phyloP scores from a whole-genome alignment of 2,888 invertebrate genomes.

The Charanyca ferruginea region DNA sequence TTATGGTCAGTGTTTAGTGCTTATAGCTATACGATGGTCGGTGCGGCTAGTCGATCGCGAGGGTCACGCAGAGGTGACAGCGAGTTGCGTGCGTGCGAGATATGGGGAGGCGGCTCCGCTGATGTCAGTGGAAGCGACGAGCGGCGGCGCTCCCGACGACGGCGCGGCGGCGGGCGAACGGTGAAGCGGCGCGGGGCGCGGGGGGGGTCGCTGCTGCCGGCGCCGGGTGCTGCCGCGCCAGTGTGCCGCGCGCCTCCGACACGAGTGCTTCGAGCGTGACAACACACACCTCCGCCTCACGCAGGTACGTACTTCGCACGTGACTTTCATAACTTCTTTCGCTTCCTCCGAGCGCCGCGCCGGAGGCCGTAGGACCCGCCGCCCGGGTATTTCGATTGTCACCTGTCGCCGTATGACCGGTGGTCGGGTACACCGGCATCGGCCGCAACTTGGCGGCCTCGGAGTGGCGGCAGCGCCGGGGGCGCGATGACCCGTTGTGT shows the following conservation, averaged over 20 bases:
- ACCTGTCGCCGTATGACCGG: conserved; percentile 68
- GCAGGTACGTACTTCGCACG: conserved; percentile 85
- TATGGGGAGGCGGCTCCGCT: conserved; percentile 78
- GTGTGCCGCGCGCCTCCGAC: conserved; percentile 89
- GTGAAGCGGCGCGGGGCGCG: conserved; percentile 85
- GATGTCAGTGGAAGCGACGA: conserved; percentile 81
- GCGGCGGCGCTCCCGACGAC: conserved; percentile 78
- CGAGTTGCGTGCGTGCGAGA: conserved; percentile 78
- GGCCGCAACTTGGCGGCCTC: conserved; percentile 72
- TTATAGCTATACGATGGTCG: conserved; percentile 57
- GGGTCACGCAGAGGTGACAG: conserved; percentile 86
- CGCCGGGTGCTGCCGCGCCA: conserved; percentile 83
- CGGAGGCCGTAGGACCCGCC: conserved; percentile 54
- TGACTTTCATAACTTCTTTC: conserved; percentile 71
- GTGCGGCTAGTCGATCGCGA: conserved; percentile 70
- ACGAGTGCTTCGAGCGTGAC: conserved; percentile 83
- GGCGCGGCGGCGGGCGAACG: conserved; percentile 78
- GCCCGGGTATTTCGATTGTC: conserved; percentile 65
- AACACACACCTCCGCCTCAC: conserved; percentile 76
- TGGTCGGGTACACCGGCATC: conserved; percentile 69
- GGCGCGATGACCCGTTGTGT: conserved; percentile 80
- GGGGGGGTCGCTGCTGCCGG: conserved; percentile 78
- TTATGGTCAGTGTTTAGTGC: conserved; percentile 51
- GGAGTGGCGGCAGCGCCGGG: conserved; percentile 61
- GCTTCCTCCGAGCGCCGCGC: conserved; percentile 51